A percentile compares a stretch with the other conserved stretches of the same genome.
Evolutionary conservation across 2,113 vertebrate genomes (phyloP).

Genomic region (Anhinga rufa): DNA sequence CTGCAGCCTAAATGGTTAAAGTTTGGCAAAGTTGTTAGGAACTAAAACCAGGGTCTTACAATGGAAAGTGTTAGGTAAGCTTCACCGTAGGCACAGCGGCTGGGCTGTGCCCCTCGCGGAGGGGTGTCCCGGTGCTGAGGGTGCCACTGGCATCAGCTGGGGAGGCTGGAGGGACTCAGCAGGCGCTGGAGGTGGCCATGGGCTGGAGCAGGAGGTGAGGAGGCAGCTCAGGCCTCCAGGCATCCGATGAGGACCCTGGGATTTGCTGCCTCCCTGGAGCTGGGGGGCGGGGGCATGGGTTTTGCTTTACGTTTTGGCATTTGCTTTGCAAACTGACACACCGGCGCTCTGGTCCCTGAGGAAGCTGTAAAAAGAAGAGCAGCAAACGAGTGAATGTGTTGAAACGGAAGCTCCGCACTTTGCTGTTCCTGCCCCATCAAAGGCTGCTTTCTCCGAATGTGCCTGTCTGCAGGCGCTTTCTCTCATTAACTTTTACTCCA

Average conservation of each 20-base stretch:
- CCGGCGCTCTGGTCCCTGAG: not conserved
- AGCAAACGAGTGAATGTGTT: conserved; percentile 21
- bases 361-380: conserved; percentile 33
- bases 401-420: conserved; percentile 12
- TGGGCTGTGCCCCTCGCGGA: not conserved
- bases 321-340: conserved; percentile 4
- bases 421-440: conserved; percentile 10
- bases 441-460: conserved; percentile 7
- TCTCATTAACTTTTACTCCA: conserved; percentile 13
- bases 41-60: not conserved
- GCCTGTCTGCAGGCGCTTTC: conserved; percentile 4
- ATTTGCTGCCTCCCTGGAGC: not conserved
- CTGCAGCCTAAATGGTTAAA: conserved; percentile 55
- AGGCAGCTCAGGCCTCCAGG: not conserved
- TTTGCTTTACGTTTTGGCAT: not conserved
- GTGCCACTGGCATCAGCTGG: not conserved
- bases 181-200: not conserved
- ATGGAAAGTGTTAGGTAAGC: conserved; percentile 50
- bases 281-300: not conserved
- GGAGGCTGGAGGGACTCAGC: not conserved
- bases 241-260: not conserved
- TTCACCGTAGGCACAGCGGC: not conserved
- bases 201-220: not conserved
- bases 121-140: not conserved
- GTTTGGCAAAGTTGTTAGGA: conserved; percentile 30